Base-by-base conservation (phyloP, 2,888 invertebrate genomes). In the Anarsia innoxiella region DNA sequence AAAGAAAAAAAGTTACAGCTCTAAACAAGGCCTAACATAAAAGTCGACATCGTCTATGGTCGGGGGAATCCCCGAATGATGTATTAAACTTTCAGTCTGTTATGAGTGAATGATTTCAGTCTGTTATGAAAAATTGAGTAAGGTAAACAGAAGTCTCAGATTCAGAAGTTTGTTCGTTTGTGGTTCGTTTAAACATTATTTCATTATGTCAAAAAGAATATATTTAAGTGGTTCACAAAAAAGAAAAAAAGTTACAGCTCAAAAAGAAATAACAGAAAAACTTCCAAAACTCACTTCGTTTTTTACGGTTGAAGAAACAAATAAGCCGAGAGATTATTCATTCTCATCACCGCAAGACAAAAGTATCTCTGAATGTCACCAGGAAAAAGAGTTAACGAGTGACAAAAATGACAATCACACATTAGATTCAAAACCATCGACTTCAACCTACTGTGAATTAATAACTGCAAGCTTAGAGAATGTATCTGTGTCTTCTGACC, bases 241-340 rank as follows among this genome's bases (percentile, higher is more conserved):
- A 42, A 45, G 36, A 14, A 40, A 39, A 46, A 45, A 39, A 45
- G 39, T 30, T 42, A n/a, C 26, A 38, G 29, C 28, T 37, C 45
- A 42, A 29, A 43, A 45, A 39, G 40, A 42, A 41, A 29, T 42
- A 38, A 40, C 31, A 25, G 39, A 40, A 42, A 42, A 45, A 25
- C 33, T 45, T 33, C 42, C 40, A 42, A 45, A 45, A 37, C 33
- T 41, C 26, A 41, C 41, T 34, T 44, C 37, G 35, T 44, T 35
- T 44, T 44, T 44, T 39, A 25, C 25, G 4, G n/a, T n/a, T 25
- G 25, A 31, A 36, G 37, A 39, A 45, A 38, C n/a, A 39, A 38
- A 37, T 40, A 27, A 29, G 35, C 37, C 38, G 28, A 23, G 31
- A 31, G 33, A 40, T 37, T 31, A 25, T 2, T 25, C 25, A 25